Conservation (phyloP, 2,113 vertebrate genomes). For the Chaetodon trifascialis region DNA sequence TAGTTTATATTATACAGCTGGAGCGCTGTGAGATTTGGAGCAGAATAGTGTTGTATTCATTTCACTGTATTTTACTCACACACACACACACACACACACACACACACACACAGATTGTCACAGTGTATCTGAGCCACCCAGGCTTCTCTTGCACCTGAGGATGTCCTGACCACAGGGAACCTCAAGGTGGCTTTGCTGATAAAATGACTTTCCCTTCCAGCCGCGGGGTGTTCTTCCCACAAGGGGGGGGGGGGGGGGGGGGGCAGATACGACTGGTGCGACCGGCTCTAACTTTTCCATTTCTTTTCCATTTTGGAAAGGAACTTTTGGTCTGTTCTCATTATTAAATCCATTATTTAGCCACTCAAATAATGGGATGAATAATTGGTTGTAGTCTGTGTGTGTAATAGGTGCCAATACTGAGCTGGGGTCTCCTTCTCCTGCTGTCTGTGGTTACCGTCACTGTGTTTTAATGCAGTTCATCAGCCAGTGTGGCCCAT, state of each 20-base stretch:
- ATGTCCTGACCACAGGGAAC: constrained; percentile 5
- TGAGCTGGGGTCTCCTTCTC: too few species aligned
- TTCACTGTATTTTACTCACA: background rate
- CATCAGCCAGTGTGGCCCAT: too few species aligned
- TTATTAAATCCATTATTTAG: background rate
- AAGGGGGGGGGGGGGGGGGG: too few species aligned
- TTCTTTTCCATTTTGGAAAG: background rate
- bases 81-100: background rate
- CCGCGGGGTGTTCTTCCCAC: background rate
- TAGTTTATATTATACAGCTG: background rate
- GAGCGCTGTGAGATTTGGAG: background rate
- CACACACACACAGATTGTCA: background rate
- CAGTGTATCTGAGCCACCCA: background rate
- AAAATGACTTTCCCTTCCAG: constrained; percentile 1
- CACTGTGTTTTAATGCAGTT: too few species aligned
- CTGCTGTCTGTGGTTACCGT: too few species aligned
- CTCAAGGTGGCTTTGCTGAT: constrained; percentile 45
- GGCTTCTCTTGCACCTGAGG: background rate
- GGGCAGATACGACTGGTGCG: background rate
- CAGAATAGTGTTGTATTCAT: background rate
- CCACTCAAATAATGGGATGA: background rate
- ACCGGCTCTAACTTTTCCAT: background rate
- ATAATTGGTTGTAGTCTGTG: background rate
- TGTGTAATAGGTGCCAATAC: background rate
- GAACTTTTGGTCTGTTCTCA: background rate